Evolutionary conservation across 2,113 vertebrate species (phyloP).

Genomic region (Australoheros scitulus): DNA sequence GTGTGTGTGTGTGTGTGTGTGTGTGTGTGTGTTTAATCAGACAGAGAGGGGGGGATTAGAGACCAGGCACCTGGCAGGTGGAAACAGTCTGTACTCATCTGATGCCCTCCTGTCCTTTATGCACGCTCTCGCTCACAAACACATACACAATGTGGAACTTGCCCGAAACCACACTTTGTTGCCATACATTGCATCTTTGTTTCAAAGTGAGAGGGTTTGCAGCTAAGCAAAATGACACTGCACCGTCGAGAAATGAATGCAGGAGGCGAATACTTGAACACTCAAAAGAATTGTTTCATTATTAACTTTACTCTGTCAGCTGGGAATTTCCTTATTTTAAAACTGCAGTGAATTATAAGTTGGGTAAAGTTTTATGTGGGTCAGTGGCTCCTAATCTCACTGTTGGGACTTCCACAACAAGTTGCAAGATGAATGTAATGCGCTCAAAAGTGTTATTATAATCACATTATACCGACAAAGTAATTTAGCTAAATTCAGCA

Average conservation of each 20-base stretch:
- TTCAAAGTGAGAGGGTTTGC: background rate
- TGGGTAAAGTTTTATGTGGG: background rate
- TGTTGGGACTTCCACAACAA: background rate
- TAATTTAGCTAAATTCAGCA: background rate
- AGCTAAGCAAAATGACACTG: background rate
- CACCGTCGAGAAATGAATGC: background rate
- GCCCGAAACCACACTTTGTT: slow-evolving; percentile 7
- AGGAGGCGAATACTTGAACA: background rate
- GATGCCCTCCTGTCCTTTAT: slow-evolving; percentile 68
- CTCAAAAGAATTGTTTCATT: background rate
- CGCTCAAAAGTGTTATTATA: background rate
- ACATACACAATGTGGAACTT: slow-evolving; percentile 36
- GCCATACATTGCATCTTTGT: slow-evolving; percentile 26
- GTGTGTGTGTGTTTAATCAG: slow-evolving; percentile 76
- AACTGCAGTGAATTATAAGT: background rate
- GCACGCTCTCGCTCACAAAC: slow-evolving; percentile 9
- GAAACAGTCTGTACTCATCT: slow-evolving; percentile 76
- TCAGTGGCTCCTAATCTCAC: background rate
- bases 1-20: slow-evolving; percentile 59
- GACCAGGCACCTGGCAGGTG: slow-evolving; percentile 77
- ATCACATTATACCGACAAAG: background rate
- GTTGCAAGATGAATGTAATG: background rate
- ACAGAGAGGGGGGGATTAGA: slow-evolving; percentile 78
- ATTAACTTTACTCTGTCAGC: background rate
- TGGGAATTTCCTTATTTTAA: background rate